Evolutionary conservation across 2,888 invertebrate species (phyloP).

Genomic region (Microchrysa polita): DNA sequence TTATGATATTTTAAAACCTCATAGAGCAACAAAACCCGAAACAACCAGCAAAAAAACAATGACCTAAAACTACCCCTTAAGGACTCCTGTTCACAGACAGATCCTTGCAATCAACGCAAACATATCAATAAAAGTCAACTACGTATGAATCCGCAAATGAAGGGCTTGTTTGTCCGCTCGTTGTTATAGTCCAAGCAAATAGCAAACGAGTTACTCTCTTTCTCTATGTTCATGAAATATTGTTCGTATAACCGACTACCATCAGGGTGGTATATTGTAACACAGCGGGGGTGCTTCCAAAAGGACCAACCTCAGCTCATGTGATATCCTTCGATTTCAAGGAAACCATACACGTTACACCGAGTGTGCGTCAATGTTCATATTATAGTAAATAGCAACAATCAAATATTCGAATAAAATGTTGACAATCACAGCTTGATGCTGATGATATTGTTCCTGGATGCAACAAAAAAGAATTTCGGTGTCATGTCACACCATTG

Average conservation of each 20-base stretch:
- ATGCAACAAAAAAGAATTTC: neutral
- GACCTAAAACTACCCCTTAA: slow-evolving; percentile 18
- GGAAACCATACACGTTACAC: too few species aligned
- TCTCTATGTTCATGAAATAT: slow-evolving; percentile 14
- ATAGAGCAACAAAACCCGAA: neutral
- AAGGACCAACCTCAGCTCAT: slow-evolving; percentile 40
- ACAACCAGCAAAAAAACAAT: neutral
- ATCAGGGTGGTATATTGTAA: slow-evolving; percentile 36
- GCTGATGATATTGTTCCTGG: slow-evolving; percentile 34
- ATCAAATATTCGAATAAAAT: slow-evolving; percentile 34
- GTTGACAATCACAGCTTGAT: slow-evolving; percentile 42
- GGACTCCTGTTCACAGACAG: slow-evolving; percentile 19
- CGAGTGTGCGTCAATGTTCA: too few species aligned
- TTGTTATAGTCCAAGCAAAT: neutral
- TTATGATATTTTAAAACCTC: neutral
- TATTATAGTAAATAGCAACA: slow-evolving; percentile 5
- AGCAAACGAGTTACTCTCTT: slow-evolving; percentile 34
- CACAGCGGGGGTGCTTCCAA: slow-evolving; percentile 39
- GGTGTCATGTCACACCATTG: slow-evolving; percentile 11
- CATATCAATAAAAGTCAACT: slow-evolving; percentile 43
- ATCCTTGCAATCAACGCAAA: slow-evolving; percentile 44
- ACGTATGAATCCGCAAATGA: slow-evolving; percentile 42
- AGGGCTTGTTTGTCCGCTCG: slow-evolving; percentile 2
- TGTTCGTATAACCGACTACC: slow-evolving; percentile 4
- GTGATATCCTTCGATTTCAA: too few species aligned